A percentile compares a stretch with the other conserved stretches of the same genome.
These are phyloP conservation scores for Silurus glanis DNA, from an alignment of 2,113 vertebrate species.

Conservation along the genomic window DNA sequence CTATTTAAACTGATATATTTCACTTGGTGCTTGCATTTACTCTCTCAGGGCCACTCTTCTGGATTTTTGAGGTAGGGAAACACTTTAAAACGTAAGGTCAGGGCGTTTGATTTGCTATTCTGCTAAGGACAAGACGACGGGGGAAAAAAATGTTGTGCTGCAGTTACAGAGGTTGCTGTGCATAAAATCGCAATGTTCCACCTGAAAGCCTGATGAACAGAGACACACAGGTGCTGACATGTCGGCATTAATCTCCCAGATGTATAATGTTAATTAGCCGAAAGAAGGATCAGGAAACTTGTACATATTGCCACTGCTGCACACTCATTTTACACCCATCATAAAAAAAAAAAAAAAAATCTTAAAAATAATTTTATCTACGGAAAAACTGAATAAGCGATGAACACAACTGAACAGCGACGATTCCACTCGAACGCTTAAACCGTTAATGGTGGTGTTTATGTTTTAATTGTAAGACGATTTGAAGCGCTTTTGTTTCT, in stretches of 20 bases:
- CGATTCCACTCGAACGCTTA: background rate
- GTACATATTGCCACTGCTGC: background rate
- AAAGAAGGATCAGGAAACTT: background rate
- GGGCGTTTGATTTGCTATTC: background rate
- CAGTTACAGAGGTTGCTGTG: background rate
- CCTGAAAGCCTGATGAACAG: background rate
- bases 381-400: background rate
- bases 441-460: background rate
- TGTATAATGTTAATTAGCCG: background rate
- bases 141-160: background rate
- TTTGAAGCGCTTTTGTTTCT: conserved; percentile 2
- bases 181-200: background rate
- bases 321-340: background rate
- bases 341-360: background rate
- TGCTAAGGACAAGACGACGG: background rate
- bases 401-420: background rate
- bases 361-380: background rate
- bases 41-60: too few species aligned
- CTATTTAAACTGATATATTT: too few species aligned
- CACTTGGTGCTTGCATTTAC: too few species aligned
- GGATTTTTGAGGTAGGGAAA: background rate
- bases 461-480: background rate
- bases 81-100: background rate
- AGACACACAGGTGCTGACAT: background rate
- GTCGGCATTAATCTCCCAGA: background rate